Conservation (phyloP, 2,113 vertebrate species). For the Amblyornis subalaris region DNA sequence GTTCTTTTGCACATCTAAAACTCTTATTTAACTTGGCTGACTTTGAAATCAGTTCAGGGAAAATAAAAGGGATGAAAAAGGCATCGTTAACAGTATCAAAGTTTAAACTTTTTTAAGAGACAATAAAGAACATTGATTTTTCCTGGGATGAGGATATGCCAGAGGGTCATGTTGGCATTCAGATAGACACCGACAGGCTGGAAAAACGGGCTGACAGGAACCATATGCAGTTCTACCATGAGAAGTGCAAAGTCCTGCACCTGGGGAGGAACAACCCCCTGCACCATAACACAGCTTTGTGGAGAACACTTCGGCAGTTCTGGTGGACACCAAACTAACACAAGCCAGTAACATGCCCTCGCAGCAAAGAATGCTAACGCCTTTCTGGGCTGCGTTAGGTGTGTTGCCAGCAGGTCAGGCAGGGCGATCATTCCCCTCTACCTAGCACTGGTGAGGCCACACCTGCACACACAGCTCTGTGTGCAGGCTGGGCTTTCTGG, state of each 20-base stretch:
- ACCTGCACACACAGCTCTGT: neutral
- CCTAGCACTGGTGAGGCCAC: neutral
- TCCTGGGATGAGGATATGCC: neutral
- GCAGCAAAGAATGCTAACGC: neutral
- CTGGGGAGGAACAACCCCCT: neutral
- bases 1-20: neutral
- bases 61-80: constrained; percentile 20
- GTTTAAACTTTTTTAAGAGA: neutral
- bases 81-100: constrained; percentile 2
- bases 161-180: neutral
- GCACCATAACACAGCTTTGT: neutral
- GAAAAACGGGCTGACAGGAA: neutral
- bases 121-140: neutral
- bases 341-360: neutral
- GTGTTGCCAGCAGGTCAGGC: neutral
- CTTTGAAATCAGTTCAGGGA: constrained; percentile 4
- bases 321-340: neutral
- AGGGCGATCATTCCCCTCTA: neutral
- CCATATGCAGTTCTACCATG: neutral
- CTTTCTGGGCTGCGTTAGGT: neutral
- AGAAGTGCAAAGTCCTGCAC: neutral
- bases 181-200: neutral
- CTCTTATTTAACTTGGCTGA: constrained; percentile 19
- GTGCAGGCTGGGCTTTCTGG: neutral
- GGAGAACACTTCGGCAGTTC: neutral